A percentile compares a stretch with the other conserved stretches of the same genome.
These are phyloP conservation scores for Tetramorium simillimum DNA, from an alignment of 1,140 invertebrate species.

Conservation along the genomic window DNA sequence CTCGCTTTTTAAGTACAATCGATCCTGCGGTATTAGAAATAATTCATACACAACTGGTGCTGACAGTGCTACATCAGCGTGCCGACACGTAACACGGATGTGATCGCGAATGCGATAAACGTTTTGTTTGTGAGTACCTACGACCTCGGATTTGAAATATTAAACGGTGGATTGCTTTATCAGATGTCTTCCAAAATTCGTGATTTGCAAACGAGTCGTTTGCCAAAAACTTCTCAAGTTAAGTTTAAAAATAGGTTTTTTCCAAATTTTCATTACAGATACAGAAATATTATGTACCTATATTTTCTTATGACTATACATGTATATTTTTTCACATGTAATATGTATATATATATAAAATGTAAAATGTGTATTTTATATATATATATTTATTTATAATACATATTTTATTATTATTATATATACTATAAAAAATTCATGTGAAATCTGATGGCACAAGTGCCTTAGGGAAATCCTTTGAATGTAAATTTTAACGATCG, in stretches of 20 bases:
- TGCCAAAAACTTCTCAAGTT: not conserved
- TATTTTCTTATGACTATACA: not conserved
- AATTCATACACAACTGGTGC: not conserved
- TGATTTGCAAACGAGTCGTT: not conserved
- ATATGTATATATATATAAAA: not conserved
- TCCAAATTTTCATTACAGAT: not conserved
- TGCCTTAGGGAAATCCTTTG: not conserved
- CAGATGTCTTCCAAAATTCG: not conserved
- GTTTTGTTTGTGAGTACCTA: not conserved
- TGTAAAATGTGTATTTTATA: too few relatives aligned
- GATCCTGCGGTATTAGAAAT: not conserved
- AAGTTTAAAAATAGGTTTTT: not conserved
- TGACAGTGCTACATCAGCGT: conserved; percentile 1
- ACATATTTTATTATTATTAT: too few relatives aligned
- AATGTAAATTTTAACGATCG: not conserved
- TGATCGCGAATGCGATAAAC: not conserved
- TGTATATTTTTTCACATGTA: not conserved
- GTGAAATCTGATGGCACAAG: not conserved
- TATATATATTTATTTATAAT: too few relatives aligned
- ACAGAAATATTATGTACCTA: not conserved
- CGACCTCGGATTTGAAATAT: not conserved
- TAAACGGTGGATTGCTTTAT: not conserved
- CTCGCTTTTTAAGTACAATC: conserved; percentile 2
- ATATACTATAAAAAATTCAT: not conserved
- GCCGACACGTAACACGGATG: not conserved